phyloP scores from a whole-genome alignment of 1,140 invertebrate species.

The Venturia canescens region DNA sequence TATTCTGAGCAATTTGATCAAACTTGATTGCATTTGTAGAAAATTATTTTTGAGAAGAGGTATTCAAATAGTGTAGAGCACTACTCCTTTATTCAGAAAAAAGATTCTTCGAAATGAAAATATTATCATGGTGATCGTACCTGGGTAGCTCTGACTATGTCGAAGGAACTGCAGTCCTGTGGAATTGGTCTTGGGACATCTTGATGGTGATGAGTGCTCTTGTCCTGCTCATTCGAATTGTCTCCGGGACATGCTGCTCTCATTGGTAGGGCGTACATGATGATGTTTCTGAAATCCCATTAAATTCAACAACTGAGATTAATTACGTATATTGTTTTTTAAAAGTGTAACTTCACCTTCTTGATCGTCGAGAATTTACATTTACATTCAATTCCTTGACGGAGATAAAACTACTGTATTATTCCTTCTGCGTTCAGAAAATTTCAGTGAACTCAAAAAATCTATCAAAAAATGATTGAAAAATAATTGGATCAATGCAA shows the following conservation, averaged over 20 bases:
- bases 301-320: background rate
- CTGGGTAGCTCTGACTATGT: conserved; percentile 96
- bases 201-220: conserved; percentile 68
- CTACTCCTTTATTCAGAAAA: too few relatives aligned
- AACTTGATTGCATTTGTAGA: too few relatives aligned
- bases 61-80: too few relatives aligned
- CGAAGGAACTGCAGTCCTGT: conserved; percentile 90
- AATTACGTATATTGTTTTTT: too few relatives aligned
- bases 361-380: background rate
- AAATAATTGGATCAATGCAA: too few relatives aligned
- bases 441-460: too few relatives aligned
- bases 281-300: conserved; percentile 39
- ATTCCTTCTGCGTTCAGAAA: too few relatives aligned
- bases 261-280: conserved; percentile 74
- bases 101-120: background rate
- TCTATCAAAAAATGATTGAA: too few relatives aligned
- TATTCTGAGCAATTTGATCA: too few relatives aligned
- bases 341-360: background rate
- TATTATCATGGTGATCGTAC: conserved; percentile 67
- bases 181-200: conserved; percentile 69
- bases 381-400: too few relatives aligned
- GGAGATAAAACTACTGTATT: too few relatives aligned
- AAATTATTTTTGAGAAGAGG: too few relatives aligned
- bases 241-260: conserved; percentile 73
- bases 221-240: conserved; percentile 68